A percentile compares a stretch with the other conserved stretches of the same genome.
phyloP scores from a whole-genome alignment of 2,888 invertebrate genomes.

The Emesis furor region DNA sequence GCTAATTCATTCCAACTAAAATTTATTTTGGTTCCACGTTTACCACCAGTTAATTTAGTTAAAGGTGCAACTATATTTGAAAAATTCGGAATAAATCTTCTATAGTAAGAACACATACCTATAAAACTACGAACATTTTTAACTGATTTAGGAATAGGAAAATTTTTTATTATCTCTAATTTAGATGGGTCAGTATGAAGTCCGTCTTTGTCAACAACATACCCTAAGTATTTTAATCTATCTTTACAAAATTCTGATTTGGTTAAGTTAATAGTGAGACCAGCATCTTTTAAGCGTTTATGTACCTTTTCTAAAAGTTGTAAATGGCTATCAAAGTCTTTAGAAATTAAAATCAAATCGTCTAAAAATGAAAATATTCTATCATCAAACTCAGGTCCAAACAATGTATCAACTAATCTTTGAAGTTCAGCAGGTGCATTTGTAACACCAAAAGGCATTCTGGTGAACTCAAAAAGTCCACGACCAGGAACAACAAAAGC shows the following conservation, averaged over 20 bases:
- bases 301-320: slow-evolving; percentile 35
- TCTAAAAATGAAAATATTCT: slow-evolving; percentile 66
- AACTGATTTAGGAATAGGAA: slow-evolving; percentile 56
- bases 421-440: slow-evolving; percentile 26
- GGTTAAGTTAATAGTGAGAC: slow-evolving; percentile 63
- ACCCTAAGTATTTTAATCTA: slow-evolving; percentile 48
- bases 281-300: slow-evolving; percentile 37
- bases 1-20: slow-evolving; percentile 4
- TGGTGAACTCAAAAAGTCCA: slow-evolving; percentile 26
- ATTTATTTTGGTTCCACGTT: neutral
- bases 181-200: slow-evolving; percentile 68
- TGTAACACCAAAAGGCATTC: slow-evolving; percentile 30
- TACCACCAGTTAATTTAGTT: slow-evolving; percentile 22
- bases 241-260: slow-evolving; percentile 25
- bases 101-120: slow-evolving; percentile 16
- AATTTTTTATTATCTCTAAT: slow-evolving; percentile 59
- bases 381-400: slow-evolving; percentile 25
- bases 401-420: slow-evolving; percentile 11
- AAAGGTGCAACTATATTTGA: slow-evolving; percentile 19
- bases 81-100: slow-evolving; percentile 49
- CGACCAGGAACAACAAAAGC: slow-evolving; percentile 32
- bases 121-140: slow-evolving; percentile 7
- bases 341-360: slow-evolving; percentile 64
- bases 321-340: slow-evolving; percentile 65
- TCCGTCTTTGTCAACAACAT: slow-evolving; percentile 62